These are phyloP conservation scores for Teleopsis dalmanni DNA, from an alignment of 1,140 invertebrate species.

Conservation along the genomic window DNA sequence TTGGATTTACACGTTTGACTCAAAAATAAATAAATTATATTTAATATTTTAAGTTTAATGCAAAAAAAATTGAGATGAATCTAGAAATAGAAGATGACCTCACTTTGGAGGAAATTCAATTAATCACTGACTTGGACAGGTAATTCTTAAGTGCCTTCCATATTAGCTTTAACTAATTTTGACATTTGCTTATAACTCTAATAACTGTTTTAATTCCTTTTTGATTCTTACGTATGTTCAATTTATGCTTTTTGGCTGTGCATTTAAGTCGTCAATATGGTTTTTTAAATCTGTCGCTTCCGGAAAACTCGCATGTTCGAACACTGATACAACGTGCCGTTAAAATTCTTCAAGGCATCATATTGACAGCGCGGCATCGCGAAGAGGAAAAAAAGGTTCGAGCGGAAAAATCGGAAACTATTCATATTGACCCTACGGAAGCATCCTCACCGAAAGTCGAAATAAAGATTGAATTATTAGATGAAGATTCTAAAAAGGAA, in stretches of 20 bases:
- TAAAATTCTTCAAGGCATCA: constrained; percentile 75
- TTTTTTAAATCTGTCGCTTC: constrained; percentile 67
- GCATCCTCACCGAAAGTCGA: neutral
- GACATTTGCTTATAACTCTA: too few relatives aligned
- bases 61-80: constrained; percentile 4
- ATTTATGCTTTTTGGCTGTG: too few relatives aligned
- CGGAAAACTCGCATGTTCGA: constrained; percentile 70
- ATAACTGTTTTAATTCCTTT: too few relatives aligned
- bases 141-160: constrained; percentile 16
- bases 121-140: constrained; percentile 4
- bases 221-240: too few relatives aligned
- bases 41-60: constrained; percentile 1
- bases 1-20: constrained; percentile 9
- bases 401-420: constrained; percentile 15
- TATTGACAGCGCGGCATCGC: constrained; percentile 65
- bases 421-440: neutral
- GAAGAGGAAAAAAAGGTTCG: constrained; percentile 34
- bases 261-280: constrained; percentile 85
- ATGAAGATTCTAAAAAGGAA: neutral
- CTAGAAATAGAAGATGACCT: constrained; percentile 3
- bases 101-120: constrained; percentile 4
- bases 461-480: constrained; percentile 3
- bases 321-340: constrained; percentile 71
- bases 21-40: too few relatives aligned
- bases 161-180: constrained; percentile 36